These are phyloP conservation scores for Amia ocellicauda DNA, from an alignment of 2,113 vertebrate species.

Conservation along the genomic window DNA sequence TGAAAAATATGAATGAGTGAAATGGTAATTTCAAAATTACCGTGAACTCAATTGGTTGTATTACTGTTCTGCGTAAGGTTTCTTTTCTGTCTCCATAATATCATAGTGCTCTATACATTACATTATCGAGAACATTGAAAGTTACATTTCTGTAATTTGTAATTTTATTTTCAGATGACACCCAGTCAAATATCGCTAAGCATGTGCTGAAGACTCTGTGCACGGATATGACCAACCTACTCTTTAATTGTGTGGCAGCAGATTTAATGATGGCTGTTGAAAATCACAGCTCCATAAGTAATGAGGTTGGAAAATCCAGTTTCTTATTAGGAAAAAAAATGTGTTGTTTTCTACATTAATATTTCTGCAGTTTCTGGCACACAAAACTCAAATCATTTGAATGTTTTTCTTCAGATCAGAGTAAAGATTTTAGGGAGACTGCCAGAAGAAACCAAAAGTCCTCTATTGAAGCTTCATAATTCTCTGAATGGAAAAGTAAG, in stretches of 20 bases:
- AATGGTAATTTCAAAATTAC: no score
- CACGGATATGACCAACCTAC: slow-evolving; percentile 84
- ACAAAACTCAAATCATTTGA: no score
- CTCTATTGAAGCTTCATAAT: slow-evolving; percentile 83
- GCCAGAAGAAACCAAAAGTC: slow-evolving; percentile 77
- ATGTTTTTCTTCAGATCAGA: slow-evolving; percentile 63
- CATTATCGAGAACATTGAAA: no score
- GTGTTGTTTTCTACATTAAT: neutral
- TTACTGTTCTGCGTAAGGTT: no score
- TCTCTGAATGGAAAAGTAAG: slow-evolving; percentile 87
- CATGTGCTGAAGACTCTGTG: slow-evolving; percentile 88
- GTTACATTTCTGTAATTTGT: no score
- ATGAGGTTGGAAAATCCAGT: slow-evolving; percentile 61
- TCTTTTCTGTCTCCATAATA: no score
- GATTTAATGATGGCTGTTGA: slow-evolving; percentile 89
- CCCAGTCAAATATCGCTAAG: slow-evolving; percentile 78
- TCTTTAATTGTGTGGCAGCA: slow-evolving; percentile 86
- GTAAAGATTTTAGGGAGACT: slow-evolving; percentile 87
- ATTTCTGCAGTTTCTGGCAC: no score
- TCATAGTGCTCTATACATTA: no score
- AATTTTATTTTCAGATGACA: slow-evolving; percentile 76
- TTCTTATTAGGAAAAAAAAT: neutral
- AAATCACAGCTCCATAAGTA: slow-evolving; percentile 72
- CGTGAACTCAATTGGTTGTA: no score
- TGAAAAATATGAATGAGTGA: no score